Percentiles rank a stretch among this genome's conserved stretches.
phyloP scores from a whole-genome alignment of 2,888 invertebrate species.

The Endotricha flammealis region DNA sequence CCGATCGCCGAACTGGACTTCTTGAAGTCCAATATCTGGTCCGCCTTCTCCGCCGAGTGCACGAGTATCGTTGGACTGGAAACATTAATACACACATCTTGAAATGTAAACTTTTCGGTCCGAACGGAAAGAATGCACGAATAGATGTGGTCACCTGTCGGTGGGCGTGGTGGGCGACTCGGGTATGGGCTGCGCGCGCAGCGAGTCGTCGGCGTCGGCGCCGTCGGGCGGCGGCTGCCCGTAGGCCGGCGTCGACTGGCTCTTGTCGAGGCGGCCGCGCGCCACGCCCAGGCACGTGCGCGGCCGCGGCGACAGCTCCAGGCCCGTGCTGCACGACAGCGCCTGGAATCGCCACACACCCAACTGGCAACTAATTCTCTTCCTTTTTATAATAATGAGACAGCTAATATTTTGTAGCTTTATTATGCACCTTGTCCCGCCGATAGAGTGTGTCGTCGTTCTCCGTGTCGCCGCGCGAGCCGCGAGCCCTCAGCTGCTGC shows the following conservation, averaged over 20 bases:
- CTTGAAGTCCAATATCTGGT: constrained; percentile 58
- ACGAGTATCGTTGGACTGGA: constrained; percentile 21
- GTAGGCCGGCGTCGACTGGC: constrained; percentile 7
- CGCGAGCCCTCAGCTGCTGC: constrained; percentile 83
- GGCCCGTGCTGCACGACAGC: constrained; percentile 85
- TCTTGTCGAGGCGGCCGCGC: constrained; percentile 10
- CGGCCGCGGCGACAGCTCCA: constrained; percentile 83
- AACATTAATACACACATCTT: constrained; percentile 10
- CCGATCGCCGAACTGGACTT: constrained; percentile 58
- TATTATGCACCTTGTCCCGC: constrained; percentile 78
- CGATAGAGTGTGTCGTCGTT: constrained; percentile 78
- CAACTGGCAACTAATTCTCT: too few species aligned
- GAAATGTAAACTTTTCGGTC: not conserved
- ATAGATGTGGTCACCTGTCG: constrained; percentile 28
- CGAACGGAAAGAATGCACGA: constrained; percentile 11
- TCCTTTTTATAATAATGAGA: too few species aligned
- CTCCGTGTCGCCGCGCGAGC: constrained; percentile 32
- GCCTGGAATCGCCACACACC: too few species aligned
- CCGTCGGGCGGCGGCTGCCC: constrained; percentile 37
- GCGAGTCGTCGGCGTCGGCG: constrained; percentile 29
- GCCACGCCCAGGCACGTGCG: constrained; percentile 78
- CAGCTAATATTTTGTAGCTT: too few species aligned
- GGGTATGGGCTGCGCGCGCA: constrained; percentile 46
- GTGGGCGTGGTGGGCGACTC: constrained; percentile 51
- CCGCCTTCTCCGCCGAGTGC: constrained; percentile 50